phyloP scores from a whole-genome alignment of 2,888 invertebrate genomes.

The Drosophila kambysellisi region DNA sequence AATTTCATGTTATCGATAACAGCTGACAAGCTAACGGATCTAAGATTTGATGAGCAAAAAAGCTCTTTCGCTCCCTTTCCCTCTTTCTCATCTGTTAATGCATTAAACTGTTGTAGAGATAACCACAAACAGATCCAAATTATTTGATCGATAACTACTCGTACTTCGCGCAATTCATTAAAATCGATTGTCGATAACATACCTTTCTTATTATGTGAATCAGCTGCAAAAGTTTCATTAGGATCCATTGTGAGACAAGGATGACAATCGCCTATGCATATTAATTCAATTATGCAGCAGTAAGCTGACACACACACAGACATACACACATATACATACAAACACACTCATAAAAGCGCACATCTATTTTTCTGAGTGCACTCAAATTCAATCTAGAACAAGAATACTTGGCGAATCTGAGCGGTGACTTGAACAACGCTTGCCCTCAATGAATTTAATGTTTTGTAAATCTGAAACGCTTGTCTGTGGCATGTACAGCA shows the following conservation, averaged over 20 bases:
- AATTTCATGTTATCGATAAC: neutral
- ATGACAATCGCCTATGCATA: neutral
- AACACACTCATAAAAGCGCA: neutral
- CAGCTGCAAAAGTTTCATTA: neutral
- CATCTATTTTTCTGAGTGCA: slow-evolving; percentile 3
- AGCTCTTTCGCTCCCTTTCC: too few species aligned
- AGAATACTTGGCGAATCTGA: slow-evolving; percentile 44
- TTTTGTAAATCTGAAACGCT: slow-evolving; percentile 78
- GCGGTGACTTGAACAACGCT: slow-evolving; percentile 37
- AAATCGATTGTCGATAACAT: neutral
- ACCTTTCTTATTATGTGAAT: too few species aligned
- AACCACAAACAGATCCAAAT: neutral
- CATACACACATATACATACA: neutral
- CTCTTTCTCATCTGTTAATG: neutral
- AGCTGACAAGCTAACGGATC: neutral
- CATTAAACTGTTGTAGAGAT: neutral
- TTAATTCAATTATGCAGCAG: neutral
- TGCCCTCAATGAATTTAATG: slow-evolving; percentile 73
- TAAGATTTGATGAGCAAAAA: neutral
- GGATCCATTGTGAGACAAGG: neutral
- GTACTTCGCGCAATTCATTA: neutral
- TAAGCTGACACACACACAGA: neutral
- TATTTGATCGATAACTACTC: neutral
- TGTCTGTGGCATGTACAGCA: slow-evolving; percentile 43
- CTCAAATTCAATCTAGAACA: neutral